A percentile compares a stretch with the other conserved stretches of the same genome.
Conservation (phyloP, 1,140 invertebrate species). For the Megalonaias nervosa region DNA sequence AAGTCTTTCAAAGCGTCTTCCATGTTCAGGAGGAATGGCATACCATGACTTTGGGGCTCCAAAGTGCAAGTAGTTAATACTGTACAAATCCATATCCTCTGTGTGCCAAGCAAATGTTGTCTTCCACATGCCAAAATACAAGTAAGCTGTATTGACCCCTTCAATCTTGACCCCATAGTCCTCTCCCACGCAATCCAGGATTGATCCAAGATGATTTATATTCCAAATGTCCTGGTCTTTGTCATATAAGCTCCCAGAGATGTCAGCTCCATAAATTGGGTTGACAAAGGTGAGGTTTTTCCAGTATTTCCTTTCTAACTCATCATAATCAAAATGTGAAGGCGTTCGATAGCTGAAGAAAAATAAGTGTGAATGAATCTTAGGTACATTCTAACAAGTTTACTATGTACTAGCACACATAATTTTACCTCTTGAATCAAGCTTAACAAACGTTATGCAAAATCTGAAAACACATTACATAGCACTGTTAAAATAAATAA, state of each 20-base stretch:
- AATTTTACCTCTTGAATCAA: neutral
- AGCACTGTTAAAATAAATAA: too few species aligned
- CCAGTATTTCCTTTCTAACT: slow-evolving; percentile 98
- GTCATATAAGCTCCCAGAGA: slow-evolving; percentile 95
- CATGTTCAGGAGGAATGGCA: slow-evolving; percentile 94
- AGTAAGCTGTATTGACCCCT: slow-evolving; percentile 98
- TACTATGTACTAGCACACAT: neutral
- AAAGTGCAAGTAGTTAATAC: slow-evolving; percentile 98
- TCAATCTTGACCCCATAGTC: slow-evolving; percentile 98
- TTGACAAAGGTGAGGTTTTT: slow-evolving; percentile 76
- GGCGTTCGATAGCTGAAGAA: slow-evolving; percentile 84
- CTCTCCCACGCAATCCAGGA: slow-evolving; percentile 93
- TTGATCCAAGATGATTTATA: slow-evolving; percentile 93
- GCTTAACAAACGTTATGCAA: neutral
- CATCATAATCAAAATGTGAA: slow-evolving; percentile 90
- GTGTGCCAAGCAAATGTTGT: slow-evolving; percentile 99
- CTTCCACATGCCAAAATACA: slow-evolving; percentile 99
- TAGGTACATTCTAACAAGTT: too few species aligned
- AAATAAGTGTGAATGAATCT: slow-evolving; percentile 18
- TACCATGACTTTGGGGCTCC: slow-evolving; percentile 97
- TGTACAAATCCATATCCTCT: slow-evolving; percentile 99
- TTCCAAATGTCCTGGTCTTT: slow-evolving; percentile 86
- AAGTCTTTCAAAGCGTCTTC: slow-evolving; percentile 90
- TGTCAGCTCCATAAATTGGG: slow-evolving; percentile 77
- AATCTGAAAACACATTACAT: neutral